Percentiles rank a stretch among this genome's conserved stretches.
These are phyloP conservation scores for Epinotia brunnichana DNA, from an alignment of 2,888 invertebrate species.

Conservation along the genomic window DNA sequence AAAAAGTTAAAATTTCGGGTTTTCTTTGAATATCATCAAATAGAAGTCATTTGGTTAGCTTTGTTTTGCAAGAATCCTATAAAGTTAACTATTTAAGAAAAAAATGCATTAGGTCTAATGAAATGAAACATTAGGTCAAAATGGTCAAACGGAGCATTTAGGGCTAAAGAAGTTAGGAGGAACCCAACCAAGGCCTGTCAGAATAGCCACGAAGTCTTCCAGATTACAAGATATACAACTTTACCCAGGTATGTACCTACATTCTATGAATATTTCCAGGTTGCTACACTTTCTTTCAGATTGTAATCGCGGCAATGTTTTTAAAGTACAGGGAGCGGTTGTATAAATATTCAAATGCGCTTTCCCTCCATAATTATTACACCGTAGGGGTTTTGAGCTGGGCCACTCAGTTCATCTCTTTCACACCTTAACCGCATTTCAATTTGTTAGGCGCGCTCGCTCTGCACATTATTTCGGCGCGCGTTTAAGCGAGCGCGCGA, in stretches of 20 bases:
- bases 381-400: conserved; percentile 42
- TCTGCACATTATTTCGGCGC: too few species aligned
- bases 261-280: conserved; percentile 24
- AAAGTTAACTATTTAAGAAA: too few species aligned
- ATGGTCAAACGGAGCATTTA: too few species aligned
- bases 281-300: conserved; percentile 42
- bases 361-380: conserved; percentile 43
- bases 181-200: background rate
- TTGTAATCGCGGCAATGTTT: conserved; percentile 42
- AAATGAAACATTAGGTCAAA: too few species aligned
- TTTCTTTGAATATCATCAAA: too few species aligned
- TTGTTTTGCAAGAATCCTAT: too few species aligned
- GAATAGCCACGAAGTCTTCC: background rate
- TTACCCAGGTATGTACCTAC: background rate
- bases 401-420: background rate
- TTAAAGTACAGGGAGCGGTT: conserved; percentile 41
- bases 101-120: too few species aligned
- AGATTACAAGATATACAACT: background rate
- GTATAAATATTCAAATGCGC: conserved; percentile 44
- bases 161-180: too few species aligned
- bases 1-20: too few species aligned
- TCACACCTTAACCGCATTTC: background rate
- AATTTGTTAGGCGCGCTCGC: too few species aligned
- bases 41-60: too few species aligned
- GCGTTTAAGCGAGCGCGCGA: too few species aligned